Evolutionary conservation across 1,140 invertebrate species (phyloP), one percentile per base, ranked within the genome.

Genomic region (Drosophila mayri): DNA sequence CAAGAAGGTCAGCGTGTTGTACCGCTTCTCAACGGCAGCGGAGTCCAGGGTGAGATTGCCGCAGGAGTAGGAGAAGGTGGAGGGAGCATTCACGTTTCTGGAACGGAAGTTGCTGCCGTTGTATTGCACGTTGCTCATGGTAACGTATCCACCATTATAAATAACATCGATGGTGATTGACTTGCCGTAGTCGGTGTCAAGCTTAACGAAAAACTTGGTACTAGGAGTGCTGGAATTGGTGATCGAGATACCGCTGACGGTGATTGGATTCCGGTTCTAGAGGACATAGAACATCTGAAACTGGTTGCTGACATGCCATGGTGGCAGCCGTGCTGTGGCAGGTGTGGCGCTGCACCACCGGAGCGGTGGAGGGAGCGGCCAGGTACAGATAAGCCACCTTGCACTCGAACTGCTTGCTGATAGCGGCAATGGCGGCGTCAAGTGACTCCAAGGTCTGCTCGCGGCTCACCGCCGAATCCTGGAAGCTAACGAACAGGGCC

Each of bases 401-500:
- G 71, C 91, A 92, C 7, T 81, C 55, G 37, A 91, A 43, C 38
- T 90, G 71, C 63, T 87, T 75, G 62, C 70, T 85, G 55, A 92
- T 57, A 55, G 80, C 71, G 30, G 81, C 77, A 18, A 92, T 92
- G 20, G 83, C 79, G n/a, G 74, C 55, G 59, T 92, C 92, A 87
- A 94, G 94, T 60, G 93, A 79, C 80, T 92, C 90, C 40, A 94
- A 78, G 37, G 74, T 77, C 55, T 92, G 93, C 61, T 91, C 84
- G 52, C 94, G 88, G 22, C 55, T 78, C 22, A 71, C 88, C 32
- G 81, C 57, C 71, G 92, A 93, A 84, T 94, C 90, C 77, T 94
- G 91, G 25, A 94, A 90, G 73, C 90, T 84, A 18, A 94, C 82
- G 61, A 94, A 88, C 8, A 81, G 32, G 4, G 83, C 80, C 3